A percentile compares a stretch with the other conserved stretches of the same genome.
Conservation (phyloP, 2,797 vertebrate species). For the Sebastes nivosus region DNA sequence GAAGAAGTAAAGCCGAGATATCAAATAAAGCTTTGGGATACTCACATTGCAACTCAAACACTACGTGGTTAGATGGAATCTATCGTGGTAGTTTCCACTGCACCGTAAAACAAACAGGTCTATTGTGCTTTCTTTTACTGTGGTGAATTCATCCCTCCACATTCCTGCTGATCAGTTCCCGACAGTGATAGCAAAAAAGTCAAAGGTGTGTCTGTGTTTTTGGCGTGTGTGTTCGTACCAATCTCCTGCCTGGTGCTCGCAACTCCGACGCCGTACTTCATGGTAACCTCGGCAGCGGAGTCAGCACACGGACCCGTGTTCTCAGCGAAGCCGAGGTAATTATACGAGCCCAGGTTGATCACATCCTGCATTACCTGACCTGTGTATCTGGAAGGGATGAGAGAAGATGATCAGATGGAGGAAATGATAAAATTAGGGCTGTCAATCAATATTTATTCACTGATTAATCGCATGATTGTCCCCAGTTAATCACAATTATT, state of each 20-base stretch:
- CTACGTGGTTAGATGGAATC: background rate
- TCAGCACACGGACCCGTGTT: conserved; percentile 87
- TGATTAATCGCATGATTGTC: too few species aligned
- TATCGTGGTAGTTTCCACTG: background rate
- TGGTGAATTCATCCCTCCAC: background rate
- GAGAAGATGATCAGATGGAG: conserved; percentile 10
- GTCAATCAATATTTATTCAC: too few species aligned
- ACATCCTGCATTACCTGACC: conserved; percentile 88
- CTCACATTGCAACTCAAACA: background rate
- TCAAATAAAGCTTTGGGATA: background rate
- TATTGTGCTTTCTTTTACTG: background rate
- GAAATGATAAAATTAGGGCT: background rate
- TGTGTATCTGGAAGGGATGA: conserved; percentile 83
- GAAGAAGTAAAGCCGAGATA: background rate
- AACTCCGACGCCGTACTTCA: conserved; percentile 89
- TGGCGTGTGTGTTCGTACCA: conserved; percentile 75
- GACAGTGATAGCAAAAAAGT: background rate
- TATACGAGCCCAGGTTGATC: conserved; percentile 97
- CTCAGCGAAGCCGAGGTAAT: conserved; percentile 95
- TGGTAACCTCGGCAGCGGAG: conserved; percentile 83
- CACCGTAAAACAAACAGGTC: background rate
- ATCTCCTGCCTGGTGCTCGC: conserved; percentile 94
- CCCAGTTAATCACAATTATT: too few species aligned
- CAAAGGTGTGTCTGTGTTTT: background rate
- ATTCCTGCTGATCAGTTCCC: background rate